These are phyloP conservation scores for Subacronicta megacephala DNA, from an alignment of 2,888 invertebrate species.

Conservation along the genomic window DNA sequence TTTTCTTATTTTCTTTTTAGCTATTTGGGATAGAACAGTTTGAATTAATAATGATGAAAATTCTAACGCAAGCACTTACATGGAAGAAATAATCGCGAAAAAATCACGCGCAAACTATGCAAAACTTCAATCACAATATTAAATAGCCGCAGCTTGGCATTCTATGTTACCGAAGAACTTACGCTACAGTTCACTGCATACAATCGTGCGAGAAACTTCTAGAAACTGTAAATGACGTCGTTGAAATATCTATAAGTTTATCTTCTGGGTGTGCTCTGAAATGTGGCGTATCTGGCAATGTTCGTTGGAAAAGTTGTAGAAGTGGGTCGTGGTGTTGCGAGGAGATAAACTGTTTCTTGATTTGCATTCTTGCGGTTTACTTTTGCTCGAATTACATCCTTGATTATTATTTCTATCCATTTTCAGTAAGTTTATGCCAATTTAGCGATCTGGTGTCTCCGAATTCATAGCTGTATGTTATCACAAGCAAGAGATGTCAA, in stretches of 20 bases:
- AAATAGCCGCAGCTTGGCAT: constrained; percentile 47
- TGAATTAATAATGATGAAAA: too few relatives aligned
- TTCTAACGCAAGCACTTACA: too few relatives aligned
- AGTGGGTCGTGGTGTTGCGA: constrained; percentile 19
- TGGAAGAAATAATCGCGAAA: constrained; percentile 17
- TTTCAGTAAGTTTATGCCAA: too few relatives aligned
- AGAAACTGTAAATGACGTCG: constrained; percentile 48
- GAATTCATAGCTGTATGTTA: too few relatives aligned
- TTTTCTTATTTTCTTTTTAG: too few relatives aligned
- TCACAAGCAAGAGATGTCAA: too few relatives aligned
- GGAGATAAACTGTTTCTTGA: constrained; percentile 23
- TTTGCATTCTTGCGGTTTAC: constrained; percentile 4
- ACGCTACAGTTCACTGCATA: constrained; percentile 48
- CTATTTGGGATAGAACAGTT: too few relatives aligned
- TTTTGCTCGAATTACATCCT: too few relatives aligned
- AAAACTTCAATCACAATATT: constrained; percentile 52
- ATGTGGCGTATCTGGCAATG: constrained; percentile 30
- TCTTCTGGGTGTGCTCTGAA: constrained; percentile 31
- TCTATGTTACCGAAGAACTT: constrained; percentile 41
- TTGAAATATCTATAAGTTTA: constrained; percentile 49
- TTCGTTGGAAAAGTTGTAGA: constrained; percentile 28
- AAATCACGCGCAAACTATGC: constrained; percentile 39
- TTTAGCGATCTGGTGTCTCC: too few relatives aligned
- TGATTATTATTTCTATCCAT: too few relatives aligned
- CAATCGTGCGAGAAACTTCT: constrained; percentile 40